These are phyloP conservation scores for Arizona elegans DNA, from an alignment of 2,113 vertebrate genomes.

Conservation along the genomic window DNA sequence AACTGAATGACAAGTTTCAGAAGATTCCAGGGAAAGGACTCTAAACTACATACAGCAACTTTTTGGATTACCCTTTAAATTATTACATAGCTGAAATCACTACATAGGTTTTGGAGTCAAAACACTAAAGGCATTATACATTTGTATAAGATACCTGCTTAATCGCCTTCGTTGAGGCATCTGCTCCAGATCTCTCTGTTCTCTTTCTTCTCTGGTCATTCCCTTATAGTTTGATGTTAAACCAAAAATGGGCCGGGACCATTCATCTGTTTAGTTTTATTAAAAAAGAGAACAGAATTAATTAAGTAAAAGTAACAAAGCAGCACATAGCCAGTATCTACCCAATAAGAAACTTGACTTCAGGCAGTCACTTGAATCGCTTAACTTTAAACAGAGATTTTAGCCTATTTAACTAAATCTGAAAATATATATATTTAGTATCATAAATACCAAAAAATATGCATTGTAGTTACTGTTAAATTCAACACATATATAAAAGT, in stretches of 20 bases:
- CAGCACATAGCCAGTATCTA: background rate
- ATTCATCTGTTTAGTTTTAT: conserved; percentile 79
- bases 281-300: conserved; percentile 1
- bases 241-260: conserved; percentile 97
- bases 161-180: conserved; percentile 90
- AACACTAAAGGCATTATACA: background rate
- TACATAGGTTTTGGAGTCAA: background rate
- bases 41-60: background rate
- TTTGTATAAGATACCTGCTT: conserved; percentile 76
- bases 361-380: background rate
- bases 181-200: conserved; percentile 95
- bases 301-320: background rate
- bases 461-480: background rate
- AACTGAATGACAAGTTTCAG: background rate
- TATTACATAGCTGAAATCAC: background rate
- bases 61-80: background rate
- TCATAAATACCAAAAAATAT: background rate
- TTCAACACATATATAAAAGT: background rate
- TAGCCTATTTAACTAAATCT: background rate
- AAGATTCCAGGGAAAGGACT: background rate
- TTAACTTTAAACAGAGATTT: background rate
- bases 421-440: background rate
- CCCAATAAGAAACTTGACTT: background rate
- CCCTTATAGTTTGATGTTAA: conserved; percentile 97
- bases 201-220: conserved; percentile 96